These are phyloP conservation scores for Aleadryas rufinucha DNA, from an alignment of 2,113 vertebrate species.

Conservation along the genomic window DNA sequence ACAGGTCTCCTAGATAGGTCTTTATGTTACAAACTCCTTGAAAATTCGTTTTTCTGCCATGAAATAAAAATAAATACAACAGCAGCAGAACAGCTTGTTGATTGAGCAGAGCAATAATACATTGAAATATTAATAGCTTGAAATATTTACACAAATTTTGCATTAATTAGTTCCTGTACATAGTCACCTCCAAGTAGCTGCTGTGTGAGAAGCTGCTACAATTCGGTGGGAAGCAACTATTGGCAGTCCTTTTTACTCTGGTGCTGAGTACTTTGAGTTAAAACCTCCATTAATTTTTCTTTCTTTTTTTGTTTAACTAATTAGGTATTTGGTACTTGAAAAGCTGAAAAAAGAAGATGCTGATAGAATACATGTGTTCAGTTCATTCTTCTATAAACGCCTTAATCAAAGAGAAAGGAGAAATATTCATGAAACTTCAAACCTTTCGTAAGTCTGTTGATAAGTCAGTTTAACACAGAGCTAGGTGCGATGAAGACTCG, in stretches of 20 bases:
- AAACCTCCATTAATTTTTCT: neutral
- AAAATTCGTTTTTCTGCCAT: neutral
- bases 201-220: neutral
- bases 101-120: neutral
- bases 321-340: constrained; percentile 94
- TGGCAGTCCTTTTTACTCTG: neutral
- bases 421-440: constrained; percentile 80
- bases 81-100: neutral
- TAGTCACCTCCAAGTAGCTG: neutral
- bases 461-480: neutral
- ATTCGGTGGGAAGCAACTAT: neutral
- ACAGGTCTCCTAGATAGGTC: neutral
- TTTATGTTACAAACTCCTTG: neutral
- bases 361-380: constrained; percentile 93
- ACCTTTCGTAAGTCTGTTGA: constrained; percentile 85
- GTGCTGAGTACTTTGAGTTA: neutral
- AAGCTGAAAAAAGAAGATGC: constrained; percentile 92
- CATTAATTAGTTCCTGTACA: neutral
- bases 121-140: neutral
- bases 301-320: neutral
- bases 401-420: constrained; percentile 95
- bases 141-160: neutral
- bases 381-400: constrained; percentile 98
- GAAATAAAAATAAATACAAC: neutral
- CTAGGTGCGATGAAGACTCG: neutral